phyloP scores from a whole-genome alignment of 1,140 invertebrate species.

The Archivesica marissinica region DNA sequence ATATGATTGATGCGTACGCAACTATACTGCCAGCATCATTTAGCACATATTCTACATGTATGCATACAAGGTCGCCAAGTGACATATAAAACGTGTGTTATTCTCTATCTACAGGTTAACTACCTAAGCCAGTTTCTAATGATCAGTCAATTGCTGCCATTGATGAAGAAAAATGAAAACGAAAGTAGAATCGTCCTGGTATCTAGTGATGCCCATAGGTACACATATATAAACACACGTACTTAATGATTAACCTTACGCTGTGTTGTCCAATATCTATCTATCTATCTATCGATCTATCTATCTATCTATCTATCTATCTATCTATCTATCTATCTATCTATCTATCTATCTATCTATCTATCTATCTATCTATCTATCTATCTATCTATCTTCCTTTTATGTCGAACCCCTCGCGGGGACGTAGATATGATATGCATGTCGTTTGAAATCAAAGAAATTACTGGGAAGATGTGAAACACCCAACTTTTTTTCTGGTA shows the following conservation, averaged over 20 bases:
- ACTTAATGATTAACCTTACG: too few species aligned
- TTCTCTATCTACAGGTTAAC: constrained; percentile 61
- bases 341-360: background rate
- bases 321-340: background rate
- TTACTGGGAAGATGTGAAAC: too few species aligned
- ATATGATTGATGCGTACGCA: too few species aligned
- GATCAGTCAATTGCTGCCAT: constrained; percentile 58
- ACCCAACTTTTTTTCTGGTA: too few species aligned
- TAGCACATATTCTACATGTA: too few species aligned
- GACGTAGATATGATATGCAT: too few species aligned
- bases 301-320: background rate
- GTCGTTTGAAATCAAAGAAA: too few species aligned
- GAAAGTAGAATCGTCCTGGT: constrained; percentile 63
- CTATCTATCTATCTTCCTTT: background rate
- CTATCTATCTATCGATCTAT: background rate
- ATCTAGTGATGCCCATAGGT: constrained; percentile 58
- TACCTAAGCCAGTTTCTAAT: constrained; percentile 67
- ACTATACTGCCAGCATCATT: too few species aligned
- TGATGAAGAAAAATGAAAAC: constrained; percentile 57
- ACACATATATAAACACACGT: background rate
- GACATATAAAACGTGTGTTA: background rate
- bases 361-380: background rate
- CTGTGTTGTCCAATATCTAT: background rate
- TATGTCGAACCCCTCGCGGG: too few species aligned
- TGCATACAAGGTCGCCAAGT: too few species aligned